phyloP scores from a whole-genome alignment of 2,113 vertebrate species.

The Hirundichthys speculiger region DNA sequence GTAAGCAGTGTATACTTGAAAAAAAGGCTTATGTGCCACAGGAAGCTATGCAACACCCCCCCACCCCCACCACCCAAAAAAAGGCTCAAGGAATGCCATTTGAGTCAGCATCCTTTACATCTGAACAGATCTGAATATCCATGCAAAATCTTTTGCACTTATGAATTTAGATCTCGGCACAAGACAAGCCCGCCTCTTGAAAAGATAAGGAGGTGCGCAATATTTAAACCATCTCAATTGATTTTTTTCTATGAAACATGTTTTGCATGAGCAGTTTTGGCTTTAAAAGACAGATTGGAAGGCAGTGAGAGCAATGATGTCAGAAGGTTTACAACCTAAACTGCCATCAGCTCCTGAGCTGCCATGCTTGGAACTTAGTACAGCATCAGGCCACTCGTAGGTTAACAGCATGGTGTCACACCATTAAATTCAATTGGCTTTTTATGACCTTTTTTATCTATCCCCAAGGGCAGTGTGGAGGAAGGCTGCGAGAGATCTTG shows the following conservation, averaged over 20 bases:
- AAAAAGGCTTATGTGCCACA: too few species aligned
- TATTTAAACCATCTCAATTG: slow-evolving; percentile 31
- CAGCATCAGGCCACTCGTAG: slow-evolving; percentile 41
- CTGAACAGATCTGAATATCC: too few species aligned
- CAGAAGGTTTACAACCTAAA: slow-evolving; percentile 63
- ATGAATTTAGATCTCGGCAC: too few species aligned
- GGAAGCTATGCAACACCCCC: too few species aligned
- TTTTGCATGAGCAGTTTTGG: slow-evolving; percentile 14
- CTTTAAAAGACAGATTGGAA: slow-evolving; percentile 32
- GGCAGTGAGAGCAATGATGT: slow-evolving; percentile 27
- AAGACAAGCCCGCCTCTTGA: too few species aligned
- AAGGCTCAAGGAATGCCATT: too few species aligned
- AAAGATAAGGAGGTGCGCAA: too few species aligned
- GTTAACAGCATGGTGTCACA: slow-evolving; percentile 60
- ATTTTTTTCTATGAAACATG: slow-evolving; percentile 33
- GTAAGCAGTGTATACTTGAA: too few species aligned
- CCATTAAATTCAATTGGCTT: slow-evolving; percentile 65
- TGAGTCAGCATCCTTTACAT: too few species aligned
- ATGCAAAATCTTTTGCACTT: too few species aligned
- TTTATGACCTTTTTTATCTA: slow-evolving; percentile 58
- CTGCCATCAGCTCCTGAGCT: slow-evolving; percentile 56
- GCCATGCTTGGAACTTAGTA: slow-evolving; percentile 35
- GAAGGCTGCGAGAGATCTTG: slow-evolving; percentile 26
- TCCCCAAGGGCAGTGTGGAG: slow-evolving; percentile 54
- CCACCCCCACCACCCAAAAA: too few species aligned